These are phyloP conservation scores for Lasioglossum lativentre DNA, from an alignment of 2,888 invertebrate species.

Conservation along the genomic window DNA sequence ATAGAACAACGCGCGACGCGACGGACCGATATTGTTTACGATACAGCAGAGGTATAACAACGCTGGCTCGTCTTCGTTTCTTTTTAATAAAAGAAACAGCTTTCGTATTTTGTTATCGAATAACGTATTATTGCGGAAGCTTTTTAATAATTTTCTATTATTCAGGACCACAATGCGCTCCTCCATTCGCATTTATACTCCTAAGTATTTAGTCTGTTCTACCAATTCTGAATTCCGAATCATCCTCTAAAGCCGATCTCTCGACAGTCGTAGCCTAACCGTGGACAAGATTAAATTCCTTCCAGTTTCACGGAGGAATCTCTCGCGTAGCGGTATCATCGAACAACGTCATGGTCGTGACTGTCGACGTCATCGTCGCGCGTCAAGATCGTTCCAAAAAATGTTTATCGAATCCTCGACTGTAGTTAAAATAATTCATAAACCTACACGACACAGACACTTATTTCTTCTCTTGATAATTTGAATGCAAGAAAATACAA, in stretches of 20 bases:
- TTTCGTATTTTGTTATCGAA: too few relatives aligned
- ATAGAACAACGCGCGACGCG: too few relatives aligned
- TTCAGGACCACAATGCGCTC: too few relatives aligned
- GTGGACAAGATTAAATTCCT: constrained; percentile 2
- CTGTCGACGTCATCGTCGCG: background rate
- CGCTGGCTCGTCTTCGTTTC: background rate
- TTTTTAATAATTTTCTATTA: background rate
- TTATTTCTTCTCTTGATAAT: too few relatives aligned
- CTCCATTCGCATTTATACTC: too few relatives aligned
- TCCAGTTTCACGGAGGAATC: background rate
- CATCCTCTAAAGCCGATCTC: background rate
- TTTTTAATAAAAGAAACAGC: background rate
- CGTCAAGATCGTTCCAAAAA: background rate
- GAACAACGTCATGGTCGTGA: background rate
- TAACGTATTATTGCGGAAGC: too few relatives aligned
- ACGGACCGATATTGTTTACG: background rate
- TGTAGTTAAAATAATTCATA: background rate
- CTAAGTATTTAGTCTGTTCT: too few relatives aligned
- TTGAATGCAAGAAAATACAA: too few relatives aligned
- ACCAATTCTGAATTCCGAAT: background rate
- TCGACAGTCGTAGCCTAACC: background rate
- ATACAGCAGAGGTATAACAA: background rate
- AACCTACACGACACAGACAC: too few relatives aligned
- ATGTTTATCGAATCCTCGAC: background rate
- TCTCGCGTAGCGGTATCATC: constrained; percentile 1